Evolutionary conservation across 1,140 invertebrate genomes (phyloP), one percentile per base, ranked within the genome.

Genomic region (Caerostris darwini): DNA sequence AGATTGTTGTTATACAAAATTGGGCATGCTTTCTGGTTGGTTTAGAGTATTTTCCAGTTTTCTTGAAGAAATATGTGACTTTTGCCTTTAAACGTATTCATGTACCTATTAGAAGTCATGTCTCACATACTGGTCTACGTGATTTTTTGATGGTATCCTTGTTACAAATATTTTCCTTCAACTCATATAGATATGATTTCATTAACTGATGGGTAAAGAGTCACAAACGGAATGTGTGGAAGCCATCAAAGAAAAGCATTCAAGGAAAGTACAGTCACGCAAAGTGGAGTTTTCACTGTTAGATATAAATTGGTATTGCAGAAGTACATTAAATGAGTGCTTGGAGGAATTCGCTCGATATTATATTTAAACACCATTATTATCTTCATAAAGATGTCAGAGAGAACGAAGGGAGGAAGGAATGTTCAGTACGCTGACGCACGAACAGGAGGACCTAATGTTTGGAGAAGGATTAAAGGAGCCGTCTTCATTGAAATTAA

Each of bases 361-460:
- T 77, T 77, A 77, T 53, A 50, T 14, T 12, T 77, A 77, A 77
- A 77, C 71, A 77, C 34, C 71, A 77, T 77, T 77, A 77, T 77
- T 77, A 77, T 50, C 50, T 7, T 12, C 71, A 77, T 77, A 77
- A 77, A 77, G 71, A 77, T 77, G 71, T 77, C 71, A 77, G 34
- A 77, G 5, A 0, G 19, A 34, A 71, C 34, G 67, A 71, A n/a
- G 34, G n/a, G 67, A 71, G 67, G 67, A 12, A 12, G 34, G 53
- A 50, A 53, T 53, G 34, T 2, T 34, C 34, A 34, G 34, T 34
- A 50, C 12, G 5, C 8, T 77, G 53, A 77, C 8, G 14, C 34
- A 34, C 34, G 34, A 34, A 34, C 34, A 34, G 34, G 34, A 53
- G 71, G 10, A 17, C n/a, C 61, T 67, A 67, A 67, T 17, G 61